Evolutionary conservation across 2,797 vertebrate species (phyloP).

Genomic region (Yasuhikotakia modesta): DNA sequence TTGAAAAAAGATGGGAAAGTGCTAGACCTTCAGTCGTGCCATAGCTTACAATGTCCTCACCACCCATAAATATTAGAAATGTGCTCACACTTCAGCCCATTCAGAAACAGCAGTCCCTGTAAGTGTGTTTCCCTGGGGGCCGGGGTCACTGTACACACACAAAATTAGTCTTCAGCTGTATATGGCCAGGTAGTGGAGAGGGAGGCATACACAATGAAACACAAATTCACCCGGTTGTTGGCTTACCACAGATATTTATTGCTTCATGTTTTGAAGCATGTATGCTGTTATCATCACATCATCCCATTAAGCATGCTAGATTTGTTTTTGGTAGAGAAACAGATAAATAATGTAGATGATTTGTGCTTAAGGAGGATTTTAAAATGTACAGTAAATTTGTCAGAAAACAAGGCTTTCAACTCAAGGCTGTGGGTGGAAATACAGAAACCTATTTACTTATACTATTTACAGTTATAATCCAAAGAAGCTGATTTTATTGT

Average conservation of each 20-base stretch:
- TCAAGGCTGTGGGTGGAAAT: slow-evolving; percentile 17
- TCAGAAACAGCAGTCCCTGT: slow-evolving; percentile 65
- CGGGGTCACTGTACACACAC: slow-evolving; percentile 37
- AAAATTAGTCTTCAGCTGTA: slow-evolving; percentile 60
- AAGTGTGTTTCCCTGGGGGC: slow-evolving; percentile 36
- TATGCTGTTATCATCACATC: slow-evolving; percentile 46
- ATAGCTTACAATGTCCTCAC: slow-evolving; percentile 72
- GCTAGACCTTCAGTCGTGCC: slow-evolving; percentile 66
- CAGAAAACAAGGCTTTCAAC: slow-evolving; percentile 51
- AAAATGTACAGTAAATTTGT: slow-evolving; percentile 57
- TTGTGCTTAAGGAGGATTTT: slow-evolving; percentile 49
- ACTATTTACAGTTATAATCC: not conserved
- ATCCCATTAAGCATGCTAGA: slow-evolving; percentile 44
- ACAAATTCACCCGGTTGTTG: slow-evolving; percentile 31
- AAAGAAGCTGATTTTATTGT: not conserved
- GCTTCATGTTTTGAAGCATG: slow-evolving; percentile 28
- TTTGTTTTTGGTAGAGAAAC: slow-evolving; percentile 53
- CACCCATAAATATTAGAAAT: slow-evolving; percentile 74
- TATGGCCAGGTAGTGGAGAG: slow-evolving; percentile 46
- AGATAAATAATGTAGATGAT: slow-evolving; percentile 53
- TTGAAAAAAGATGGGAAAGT: slow-evolving; percentile 72
- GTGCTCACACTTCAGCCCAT: slow-evolving; percentile 67
- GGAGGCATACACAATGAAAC: slow-evolving; percentile 33
- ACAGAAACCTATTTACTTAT: too few relatives aligned
- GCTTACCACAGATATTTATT: slow-evolving; percentile 50